These are phyloP conservation scores for Sicus ferrugineus DNA, from an alignment of 2,888 invertebrate species.

Conservation along the genomic window DNA sequence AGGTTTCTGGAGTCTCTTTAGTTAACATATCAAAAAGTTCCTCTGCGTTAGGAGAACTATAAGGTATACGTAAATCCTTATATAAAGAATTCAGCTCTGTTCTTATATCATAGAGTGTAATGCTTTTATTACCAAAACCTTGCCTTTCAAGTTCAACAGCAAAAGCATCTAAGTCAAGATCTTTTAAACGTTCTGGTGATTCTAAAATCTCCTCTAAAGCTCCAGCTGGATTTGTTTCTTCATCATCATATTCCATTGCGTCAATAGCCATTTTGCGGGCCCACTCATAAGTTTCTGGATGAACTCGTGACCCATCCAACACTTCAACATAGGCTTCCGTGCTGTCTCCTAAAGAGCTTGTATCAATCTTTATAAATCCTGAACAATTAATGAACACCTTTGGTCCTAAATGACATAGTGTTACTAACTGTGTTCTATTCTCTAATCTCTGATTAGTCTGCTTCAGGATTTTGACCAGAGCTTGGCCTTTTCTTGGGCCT, in stretches of 20 bases:
- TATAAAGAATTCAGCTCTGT: conserved; percentile 94
- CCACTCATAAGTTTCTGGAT: conserved; percentile 99
- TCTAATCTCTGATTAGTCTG: conserved; percentile 91
- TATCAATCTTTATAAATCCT: conserved; percentile 98
- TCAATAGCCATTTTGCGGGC: conserved; percentile 99
- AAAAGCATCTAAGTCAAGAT: conserved; percentile 97
- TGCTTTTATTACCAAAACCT: conserved; percentile 88
- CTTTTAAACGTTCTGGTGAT: conserved; percentile 91
- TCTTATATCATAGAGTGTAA: conserved; percentile 95
- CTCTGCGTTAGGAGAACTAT: conserved; percentile 81
- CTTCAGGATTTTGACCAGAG: conserved; percentile 84
- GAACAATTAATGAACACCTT: conserved; percentile 99
- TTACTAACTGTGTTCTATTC: conserved; percentile 94
- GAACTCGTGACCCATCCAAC: conserved; percentile 95
- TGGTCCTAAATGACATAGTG: conserved; percentile 95
- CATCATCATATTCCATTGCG: conserved; percentile 97
- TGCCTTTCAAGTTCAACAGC: conserved; percentile 95
- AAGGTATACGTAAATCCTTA: conserved; percentile 85
- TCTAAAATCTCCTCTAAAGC: conserved; percentile 97
- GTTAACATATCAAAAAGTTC: conserved; percentile 94
- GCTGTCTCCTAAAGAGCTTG: conserved; percentile 91
- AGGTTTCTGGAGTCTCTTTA: conserved; percentile 94
- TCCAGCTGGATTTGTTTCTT: conserved; percentile 94
- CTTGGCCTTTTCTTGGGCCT: conserved; percentile 93
- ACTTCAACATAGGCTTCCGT: conserved; percentile 96